Evolutionary conservation across 2,797 vertebrate species (phyloP).

Genomic region (Sebastes nivosus): DNA sequence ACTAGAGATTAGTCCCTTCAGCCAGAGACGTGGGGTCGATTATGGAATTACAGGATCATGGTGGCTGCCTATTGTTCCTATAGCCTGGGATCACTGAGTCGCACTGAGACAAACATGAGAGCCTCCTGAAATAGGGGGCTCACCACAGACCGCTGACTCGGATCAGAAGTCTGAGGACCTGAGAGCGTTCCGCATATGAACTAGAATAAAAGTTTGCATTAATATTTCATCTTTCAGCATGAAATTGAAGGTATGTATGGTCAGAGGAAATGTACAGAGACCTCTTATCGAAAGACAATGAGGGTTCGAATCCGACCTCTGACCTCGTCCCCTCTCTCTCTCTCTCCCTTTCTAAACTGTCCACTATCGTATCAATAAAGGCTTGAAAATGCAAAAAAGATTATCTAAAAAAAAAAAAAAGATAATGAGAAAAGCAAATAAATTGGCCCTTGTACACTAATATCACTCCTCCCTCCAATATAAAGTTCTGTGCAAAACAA

Average conservation of each 20-base stretch:
- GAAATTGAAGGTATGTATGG: neutral
- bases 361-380: too few relatives aligned
- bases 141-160: neutral
- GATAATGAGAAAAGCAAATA: neutral
- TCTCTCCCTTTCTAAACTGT: too few relatives aligned
- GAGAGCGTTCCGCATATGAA: too few relatives aligned
- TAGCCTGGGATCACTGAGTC: constrained; percentile 22
- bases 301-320: too few relatives aligned
- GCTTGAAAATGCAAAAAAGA: too few relatives aligned
- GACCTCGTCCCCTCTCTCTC: too few relatives aligned
- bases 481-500: neutral
- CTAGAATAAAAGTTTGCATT: neutral
- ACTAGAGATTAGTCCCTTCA: constrained; percentile 51
- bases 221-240: neutral
- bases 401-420: too few relatives aligned
- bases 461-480: neutral
- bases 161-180: neutral
- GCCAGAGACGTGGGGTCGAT: constrained; percentile 33
- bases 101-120: neutral
- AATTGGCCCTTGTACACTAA: neutral
- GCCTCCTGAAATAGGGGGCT: neutral
- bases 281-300: neutral
- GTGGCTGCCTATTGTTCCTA: constrained; percentile 44
- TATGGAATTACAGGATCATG: constrained; percentile 44
- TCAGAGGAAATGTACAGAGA: neutral